Percentiles rank a stretch among this genome's conserved stretches.
Conservation (phyloP, 2,113 vertebrate species). For the Regulus satrapa region DNA sequence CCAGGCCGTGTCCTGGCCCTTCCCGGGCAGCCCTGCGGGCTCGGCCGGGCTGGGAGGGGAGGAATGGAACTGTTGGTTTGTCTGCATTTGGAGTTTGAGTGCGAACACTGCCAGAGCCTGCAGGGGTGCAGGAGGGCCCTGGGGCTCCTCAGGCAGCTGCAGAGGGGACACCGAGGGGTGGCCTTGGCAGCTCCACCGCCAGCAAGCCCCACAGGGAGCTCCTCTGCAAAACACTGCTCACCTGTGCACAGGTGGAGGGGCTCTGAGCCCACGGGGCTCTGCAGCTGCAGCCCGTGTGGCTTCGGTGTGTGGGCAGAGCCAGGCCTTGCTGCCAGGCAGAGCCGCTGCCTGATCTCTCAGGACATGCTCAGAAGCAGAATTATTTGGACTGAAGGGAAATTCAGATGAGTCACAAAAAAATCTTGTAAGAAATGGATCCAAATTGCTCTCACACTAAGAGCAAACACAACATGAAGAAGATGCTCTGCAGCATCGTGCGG, state of each 20-base stretch:
- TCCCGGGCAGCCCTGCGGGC: neutral
- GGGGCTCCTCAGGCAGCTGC: neutral
- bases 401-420: neutral
- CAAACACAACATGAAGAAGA: neutral
- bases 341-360: neutral
- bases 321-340: neutral
- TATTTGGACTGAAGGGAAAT: neutral
- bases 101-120: neutral
- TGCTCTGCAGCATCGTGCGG: neutral
- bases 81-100: neutral
- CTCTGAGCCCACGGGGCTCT: accelerated
- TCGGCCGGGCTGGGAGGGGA: accelerated
- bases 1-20: accelerated
- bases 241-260: accelerated
- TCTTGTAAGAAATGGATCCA: neutral
- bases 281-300: accelerated
- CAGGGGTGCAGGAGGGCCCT: neutral
- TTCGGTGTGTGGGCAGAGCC: neutral
- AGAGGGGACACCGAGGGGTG: neutral
- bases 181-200: neutral
- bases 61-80: accelerated
- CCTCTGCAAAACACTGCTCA: accelerated
- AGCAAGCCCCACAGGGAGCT: accelerated
- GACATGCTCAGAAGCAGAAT: accelerated
- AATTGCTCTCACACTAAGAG: neutral